phyloP scores from a whole-genome alignment of 2,113 vertebrate genomes.

The Rhegmatorhina hoffmannsi region DNA sequence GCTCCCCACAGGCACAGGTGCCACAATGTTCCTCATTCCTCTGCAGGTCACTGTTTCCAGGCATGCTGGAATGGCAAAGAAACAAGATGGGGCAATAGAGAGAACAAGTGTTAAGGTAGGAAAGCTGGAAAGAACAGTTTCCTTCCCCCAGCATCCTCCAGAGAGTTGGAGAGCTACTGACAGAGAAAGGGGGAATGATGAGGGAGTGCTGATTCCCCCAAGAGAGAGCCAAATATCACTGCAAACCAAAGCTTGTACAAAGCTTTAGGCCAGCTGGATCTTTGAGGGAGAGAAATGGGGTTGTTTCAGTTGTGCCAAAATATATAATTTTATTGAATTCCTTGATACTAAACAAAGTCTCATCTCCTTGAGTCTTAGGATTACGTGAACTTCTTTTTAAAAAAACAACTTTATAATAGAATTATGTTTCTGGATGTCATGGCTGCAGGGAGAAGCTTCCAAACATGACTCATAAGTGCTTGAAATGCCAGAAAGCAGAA shows the following conservation, averaged over 20 bases:
- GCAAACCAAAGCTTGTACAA: not conserved
- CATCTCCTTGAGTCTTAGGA: not conserved
- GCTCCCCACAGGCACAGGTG: not conserved
- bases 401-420: not conserved
- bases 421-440: conserved; percentile 6
- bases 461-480: conserved; percentile 8
- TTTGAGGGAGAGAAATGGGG: not conserved
- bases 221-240: not conserved
- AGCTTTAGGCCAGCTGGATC: not conserved
- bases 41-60: not conserved
- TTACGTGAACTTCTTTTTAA: not conserved
- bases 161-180: not conserved
- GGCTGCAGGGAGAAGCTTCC: conserved; percentile 6
- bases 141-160: not conserved
- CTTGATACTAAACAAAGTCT: not conserved
- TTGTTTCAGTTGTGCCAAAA: not conserved
- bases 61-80: not conserved
- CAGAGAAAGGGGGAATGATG: not conserved
- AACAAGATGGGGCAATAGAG: not conserved
- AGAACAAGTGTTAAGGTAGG: not conserved
- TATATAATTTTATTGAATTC: not conserved
- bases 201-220: not conserved
- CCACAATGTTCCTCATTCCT: not conserved
- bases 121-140: not conserved
- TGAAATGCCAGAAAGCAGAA: conserved; percentile 37